Evolutionary conservation across 2,113 vertebrate species (phyloP), one percentile per base, ranked within the genome.

Genomic region (Nannobrachium achirus): DNA sequence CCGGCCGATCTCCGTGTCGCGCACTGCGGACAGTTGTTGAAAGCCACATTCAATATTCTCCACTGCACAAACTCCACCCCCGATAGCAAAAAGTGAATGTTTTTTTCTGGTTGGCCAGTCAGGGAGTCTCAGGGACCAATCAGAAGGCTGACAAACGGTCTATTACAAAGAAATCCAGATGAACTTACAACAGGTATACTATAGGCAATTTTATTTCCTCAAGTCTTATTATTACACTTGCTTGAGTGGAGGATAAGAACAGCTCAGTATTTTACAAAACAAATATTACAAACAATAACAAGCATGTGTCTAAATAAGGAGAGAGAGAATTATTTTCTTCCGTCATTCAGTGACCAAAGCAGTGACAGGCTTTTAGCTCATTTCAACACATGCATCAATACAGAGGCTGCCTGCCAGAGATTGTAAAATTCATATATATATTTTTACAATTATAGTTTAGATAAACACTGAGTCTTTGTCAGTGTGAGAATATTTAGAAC

Each of bases 201-300:
- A 8, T n/a, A 41, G 41, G 73, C 65, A 71, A 11, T 18, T 81
- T 61, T 4, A 57, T 72, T 83, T 71, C 66, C 41, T 62, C 19
- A 4, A 72, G 40, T 66, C 84, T 85, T 77, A 77, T 78, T 78
- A 56, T 69, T 80, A 87, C 61, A 79, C 55, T 87, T 80, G 80
- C 75, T 85, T 69, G 44, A 66, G 81, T 48, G 79, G 72, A 78
- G 76, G 76, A 80, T 66, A 57, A 69, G 39, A 71, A 80, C 51
- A 71, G 73, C 53, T 71, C 61, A 44, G 64, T 73, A 57, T 86
- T 75, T 67, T 75, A 84, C 75, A 86, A 86, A 84, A 76, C 4
- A 38, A 74, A 63, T 71, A 20, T 60, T 50, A 76, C 67, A 33
- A 57, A 79, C 55, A 78, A 73, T 49, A 76, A 74, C 71, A 81